Conservation (phyloP, 2,113 vertebrate genomes). For the Thunnus maccoyii region DNA sequence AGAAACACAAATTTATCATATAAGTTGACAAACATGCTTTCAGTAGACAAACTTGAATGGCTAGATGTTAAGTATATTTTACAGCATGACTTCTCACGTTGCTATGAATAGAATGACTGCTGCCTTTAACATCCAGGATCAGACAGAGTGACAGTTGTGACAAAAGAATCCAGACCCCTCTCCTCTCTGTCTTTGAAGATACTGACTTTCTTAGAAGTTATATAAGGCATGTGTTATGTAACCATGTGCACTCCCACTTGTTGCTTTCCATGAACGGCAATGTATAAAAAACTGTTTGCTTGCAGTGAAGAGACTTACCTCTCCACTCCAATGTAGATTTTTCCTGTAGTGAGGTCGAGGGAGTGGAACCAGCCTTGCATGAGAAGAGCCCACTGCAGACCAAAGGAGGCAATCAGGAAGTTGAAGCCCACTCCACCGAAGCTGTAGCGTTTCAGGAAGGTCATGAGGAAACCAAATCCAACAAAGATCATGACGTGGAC, state of each 20-base stretch:
- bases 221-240: neutral
- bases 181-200: neutral
- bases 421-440: conserved; percentile 94
- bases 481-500: conserved; percentile 99
- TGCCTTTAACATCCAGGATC: neutral
- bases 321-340: conserved; percentile 90
- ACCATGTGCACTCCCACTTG: neutral
- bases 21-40: neutral
- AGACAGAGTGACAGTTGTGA: conserved; percentile 4
- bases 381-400: conserved; percentile 97
- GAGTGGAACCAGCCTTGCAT: conserved; percentile 96
- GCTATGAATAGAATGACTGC: conserved; percentile 4
- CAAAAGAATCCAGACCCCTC: neutral
- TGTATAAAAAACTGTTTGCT: neutral
- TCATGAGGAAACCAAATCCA: conserved; percentile 99
- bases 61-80: neutral
- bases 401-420: conserved; percentile 95
- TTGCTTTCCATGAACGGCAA: neutral
- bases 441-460: conserved; percentile 95
- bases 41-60: conserved; percentile 7
- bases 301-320: conserved; percentile 78
- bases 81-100: neutral
- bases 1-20: too few relatives aligned
- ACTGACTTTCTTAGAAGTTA: neutral
- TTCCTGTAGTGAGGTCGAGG: conserved; percentile 76